Evolutionary conservation across 2,797 vertebrate genomes (phyloP).

Genomic region (Lepilemur septentrionalis): DNA sequence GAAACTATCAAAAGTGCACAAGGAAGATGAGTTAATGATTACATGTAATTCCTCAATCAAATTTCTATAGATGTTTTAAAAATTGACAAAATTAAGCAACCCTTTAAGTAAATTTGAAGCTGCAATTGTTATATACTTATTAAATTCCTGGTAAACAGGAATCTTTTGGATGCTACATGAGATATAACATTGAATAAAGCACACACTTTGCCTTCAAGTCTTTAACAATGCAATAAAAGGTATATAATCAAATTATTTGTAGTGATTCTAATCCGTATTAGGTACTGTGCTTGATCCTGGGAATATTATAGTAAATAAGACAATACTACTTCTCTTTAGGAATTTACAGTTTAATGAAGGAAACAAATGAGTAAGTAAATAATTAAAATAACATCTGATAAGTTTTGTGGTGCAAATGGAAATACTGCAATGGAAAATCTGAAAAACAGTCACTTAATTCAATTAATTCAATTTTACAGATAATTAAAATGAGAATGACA

Average conservation of each 20-base stretch:
- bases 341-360: neutral
- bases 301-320: neutral
- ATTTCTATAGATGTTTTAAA: neutral
- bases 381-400: constrained; percentile 3
- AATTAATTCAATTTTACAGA: neutral
- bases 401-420: neutral
- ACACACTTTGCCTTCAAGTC: neutral
- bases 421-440: neutral
- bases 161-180: neutral
- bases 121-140: neutral
- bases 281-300: neutral
- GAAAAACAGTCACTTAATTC: neutral
- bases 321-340: neutral
- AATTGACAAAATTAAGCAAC: neutral
- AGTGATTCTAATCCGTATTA: neutral
- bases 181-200: neutral
- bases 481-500: neutral
- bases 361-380: neutral
- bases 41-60: neutral
- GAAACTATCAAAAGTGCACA: neutral
- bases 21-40: neutral
- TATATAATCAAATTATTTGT: neutral
- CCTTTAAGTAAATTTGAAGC: neutral
- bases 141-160: neutral
- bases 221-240: neutral